phyloP scores from a whole-genome alignment of 2,888 invertebrate genomes.

The Psylliodes chrysocephalus region DNA sequence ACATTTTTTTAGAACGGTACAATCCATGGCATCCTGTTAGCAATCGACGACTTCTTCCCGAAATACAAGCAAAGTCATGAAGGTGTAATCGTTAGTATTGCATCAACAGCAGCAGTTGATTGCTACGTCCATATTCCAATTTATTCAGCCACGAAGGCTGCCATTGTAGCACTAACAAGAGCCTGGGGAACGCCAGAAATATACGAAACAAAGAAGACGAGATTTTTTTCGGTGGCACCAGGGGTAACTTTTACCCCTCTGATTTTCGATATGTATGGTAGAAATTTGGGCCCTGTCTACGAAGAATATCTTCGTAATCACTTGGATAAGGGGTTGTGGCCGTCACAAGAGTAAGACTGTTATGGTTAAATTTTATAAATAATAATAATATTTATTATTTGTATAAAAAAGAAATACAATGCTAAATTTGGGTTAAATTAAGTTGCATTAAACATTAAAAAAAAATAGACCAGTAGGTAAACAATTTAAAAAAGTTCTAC shows the following conservation, averaged over 20 bases:
- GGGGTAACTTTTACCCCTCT: slow-evolving; percentile 65
- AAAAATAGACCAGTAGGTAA: no score
- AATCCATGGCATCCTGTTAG: slow-evolving; percentile 45
- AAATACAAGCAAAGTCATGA: slow-evolving; percentile 46
- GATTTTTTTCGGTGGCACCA: slow-evolving; percentile 67
- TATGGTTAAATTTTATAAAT: no score
- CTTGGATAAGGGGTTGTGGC: neutral
- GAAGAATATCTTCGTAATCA: slow-evolving; percentile 29
- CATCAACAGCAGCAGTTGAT: slow-evolving; percentile 41
- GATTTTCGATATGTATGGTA: slow-evolving; percentile 45
- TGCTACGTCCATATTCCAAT: slow-evolving; percentile 37
- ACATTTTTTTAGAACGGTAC: slow-evolving; percentile 55
- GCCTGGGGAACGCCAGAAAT: slow-evolving; percentile 41
- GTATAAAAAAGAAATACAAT: no score
- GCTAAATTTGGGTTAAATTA: no score
- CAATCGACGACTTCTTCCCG: slow-evolving; percentile 45
- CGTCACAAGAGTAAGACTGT: slow-evolving; percentile 45
- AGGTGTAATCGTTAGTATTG: slow-evolving; percentile 46
- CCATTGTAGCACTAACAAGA: slow-evolving; percentile 42
- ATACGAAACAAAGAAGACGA: slow-evolving; percentile 64
- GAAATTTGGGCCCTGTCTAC: slow-evolving; percentile 41
- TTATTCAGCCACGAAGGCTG: slow-evolving; percentile 46
- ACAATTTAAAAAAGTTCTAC: no score
- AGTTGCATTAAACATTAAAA: no score
- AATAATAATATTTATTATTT: no score